These are phyloP conservation scores for Diaphora mendica DNA, from an alignment of 2,888 invertebrate genomes.

Conservation along the genomic window DNA sequence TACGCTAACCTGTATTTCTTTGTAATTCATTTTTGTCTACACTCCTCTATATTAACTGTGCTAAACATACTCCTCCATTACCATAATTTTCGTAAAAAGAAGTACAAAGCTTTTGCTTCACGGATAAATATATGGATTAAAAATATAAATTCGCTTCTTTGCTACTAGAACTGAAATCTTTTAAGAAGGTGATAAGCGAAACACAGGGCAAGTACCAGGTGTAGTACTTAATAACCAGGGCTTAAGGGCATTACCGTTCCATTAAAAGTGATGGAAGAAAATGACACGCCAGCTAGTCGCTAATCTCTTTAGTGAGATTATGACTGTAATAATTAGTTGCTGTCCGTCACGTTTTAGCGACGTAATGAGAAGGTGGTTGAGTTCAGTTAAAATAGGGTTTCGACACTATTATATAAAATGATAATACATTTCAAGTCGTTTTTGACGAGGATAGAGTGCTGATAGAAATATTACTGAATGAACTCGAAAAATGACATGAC, in stretches of 20 bases:
- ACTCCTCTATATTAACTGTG: background rate
- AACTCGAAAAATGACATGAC: too few relatives aligned
- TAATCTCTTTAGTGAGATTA: background rate
- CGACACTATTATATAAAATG: background rate
- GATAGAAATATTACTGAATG: too few relatives aligned
- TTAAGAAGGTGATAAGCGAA: background rate
- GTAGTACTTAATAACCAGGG: background rate
- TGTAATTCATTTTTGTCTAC: background rate
- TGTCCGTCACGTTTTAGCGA: background rate
- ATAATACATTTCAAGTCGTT: background rate
- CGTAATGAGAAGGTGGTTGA: background rate
- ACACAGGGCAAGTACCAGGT: background rate
- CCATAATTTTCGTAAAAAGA: too few relatives aligned
- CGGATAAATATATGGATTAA: background rate
- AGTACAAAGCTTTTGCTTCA: too few relatives aligned
- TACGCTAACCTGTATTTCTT: too few relatives aligned
- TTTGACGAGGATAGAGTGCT: too few relatives aligned
- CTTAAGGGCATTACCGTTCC: background rate
- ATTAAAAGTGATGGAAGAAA: background rate
- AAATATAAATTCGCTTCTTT: background rate
- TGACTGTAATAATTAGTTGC: background rate
- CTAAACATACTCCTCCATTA: too few relatives aligned
- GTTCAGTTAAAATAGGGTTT: background rate
- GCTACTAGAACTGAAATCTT: background rate
- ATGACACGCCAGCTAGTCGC: background rate